A percentile compares a stretch with the other conserved stretches of the same genome.
Evolutionary conservation across 2,888 invertebrate genomes (phyloP).

Genomic region (Quadroppia sp.): DNA sequence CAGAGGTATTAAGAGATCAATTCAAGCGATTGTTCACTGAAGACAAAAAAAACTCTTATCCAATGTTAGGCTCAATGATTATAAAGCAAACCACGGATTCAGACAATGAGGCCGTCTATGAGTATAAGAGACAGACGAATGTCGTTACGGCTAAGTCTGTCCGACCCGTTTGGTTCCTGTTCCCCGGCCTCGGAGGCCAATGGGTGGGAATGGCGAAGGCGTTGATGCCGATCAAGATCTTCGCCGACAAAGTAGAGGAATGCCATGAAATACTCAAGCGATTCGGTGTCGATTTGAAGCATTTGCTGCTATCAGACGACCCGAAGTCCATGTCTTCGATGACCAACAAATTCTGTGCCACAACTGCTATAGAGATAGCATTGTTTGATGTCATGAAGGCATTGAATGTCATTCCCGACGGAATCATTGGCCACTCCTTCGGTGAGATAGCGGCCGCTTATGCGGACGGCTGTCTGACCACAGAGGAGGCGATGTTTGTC

Average conservation of each 20-base stretch:
- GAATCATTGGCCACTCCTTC: slow-evolving; percentile 58
- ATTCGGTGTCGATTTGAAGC: slow-evolving; percentile 75
- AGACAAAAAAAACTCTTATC: no score
- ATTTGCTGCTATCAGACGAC: slow-evolving; percentile 71
- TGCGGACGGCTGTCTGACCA: slow-evolving; percentile 58
- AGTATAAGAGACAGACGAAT: slow-evolving; percentile 46
- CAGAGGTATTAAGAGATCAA: no score
- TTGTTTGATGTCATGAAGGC: slow-evolving; percentile 42
- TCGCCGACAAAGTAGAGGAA: slow-evolving; percentile 70
- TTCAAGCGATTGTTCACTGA: no score
- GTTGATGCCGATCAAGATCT: slow-evolving; percentile 74
- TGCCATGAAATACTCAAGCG: slow-evolving; percentile 72
- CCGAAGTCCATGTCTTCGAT: neutral
- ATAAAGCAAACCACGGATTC: slow-evolving; percentile 1
- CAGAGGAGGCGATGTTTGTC: slow-evolving; percentile 54
- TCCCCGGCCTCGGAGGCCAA: slow-evolving; percentile 97
- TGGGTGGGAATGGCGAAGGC: slow-evolving; percentile 95
- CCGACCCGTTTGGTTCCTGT: slow-evolving; percentile 87
- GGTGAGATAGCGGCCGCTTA: slow-evolving; percentile 59
- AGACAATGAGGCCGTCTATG: no score
- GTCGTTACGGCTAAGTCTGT: slow-evolving; percentile 56
- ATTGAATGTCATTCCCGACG: slow-evolving; percentile 56
- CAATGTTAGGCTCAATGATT: slow-evolving; percentile 52
- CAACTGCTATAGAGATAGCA: slow-evolving; percentile 57
- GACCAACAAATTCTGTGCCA: slow-evolving; percentile 58